phyloP scores from a whole-genome alignment of 2,797 vertebrate species.

The Poecilia picta region DNA sequence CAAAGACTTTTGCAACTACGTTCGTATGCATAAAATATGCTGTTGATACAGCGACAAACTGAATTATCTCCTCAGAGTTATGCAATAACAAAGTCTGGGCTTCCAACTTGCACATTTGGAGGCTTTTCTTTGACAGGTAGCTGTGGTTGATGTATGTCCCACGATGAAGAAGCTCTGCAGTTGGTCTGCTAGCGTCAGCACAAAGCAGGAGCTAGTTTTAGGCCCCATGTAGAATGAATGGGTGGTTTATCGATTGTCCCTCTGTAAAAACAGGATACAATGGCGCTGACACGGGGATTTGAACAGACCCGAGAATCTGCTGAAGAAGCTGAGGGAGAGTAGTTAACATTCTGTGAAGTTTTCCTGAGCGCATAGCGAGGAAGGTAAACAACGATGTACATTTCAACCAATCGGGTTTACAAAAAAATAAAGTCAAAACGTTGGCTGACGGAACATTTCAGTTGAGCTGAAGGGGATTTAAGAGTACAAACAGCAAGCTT shows the following conservation, averaged over 20 bases:
- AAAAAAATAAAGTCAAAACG: background rate
- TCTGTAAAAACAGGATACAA: slow-evolving; percentile 12
- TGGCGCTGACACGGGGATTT: slow-evolving; percentile 9
- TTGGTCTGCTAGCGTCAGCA: slow-evolving; percentile 8
- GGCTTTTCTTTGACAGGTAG: slow-evolving; percentile 2
- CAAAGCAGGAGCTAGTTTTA: background rate
- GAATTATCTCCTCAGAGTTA: background rate
- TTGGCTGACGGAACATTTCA: background rate
- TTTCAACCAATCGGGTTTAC: background rate
- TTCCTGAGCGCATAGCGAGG: background rate
- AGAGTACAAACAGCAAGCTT: background rate
- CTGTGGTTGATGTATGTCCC: background rate
- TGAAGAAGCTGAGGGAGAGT: background rate
- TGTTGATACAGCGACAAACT: background rate
- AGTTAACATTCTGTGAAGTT: background rate
- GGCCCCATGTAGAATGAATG: background rate
- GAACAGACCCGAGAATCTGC: background rate
- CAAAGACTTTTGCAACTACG: background rate
- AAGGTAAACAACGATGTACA: background rate
- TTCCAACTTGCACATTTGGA: background rate
- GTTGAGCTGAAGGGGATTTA: background rate
- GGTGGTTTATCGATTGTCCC: slow-evolving; percentile 4
- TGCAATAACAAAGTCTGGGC: background rate
- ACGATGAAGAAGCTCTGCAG: background rate
- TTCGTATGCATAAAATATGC: background rate